phyloP scores from a whole-genome alignment of 2,797 vertebrate genomes.

The Poeciliopsis turneri region DNA sequence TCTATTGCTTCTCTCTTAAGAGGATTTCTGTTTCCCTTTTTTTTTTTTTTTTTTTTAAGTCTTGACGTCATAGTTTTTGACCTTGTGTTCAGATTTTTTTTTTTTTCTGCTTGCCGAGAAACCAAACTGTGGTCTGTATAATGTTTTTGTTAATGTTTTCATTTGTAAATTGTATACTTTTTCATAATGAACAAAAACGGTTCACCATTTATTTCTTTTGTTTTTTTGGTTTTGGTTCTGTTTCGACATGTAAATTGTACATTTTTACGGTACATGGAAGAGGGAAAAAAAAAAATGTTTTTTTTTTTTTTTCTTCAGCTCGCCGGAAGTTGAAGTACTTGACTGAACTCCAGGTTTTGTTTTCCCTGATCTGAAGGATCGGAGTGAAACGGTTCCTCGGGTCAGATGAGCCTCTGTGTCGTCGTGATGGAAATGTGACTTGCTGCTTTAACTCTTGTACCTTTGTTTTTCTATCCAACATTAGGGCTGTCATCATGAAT shows the following conservation, averaged over 20 bases:
- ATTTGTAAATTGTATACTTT: slow-evolving; percentile 80
- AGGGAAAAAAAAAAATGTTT: slow-evolving; percentile 23
- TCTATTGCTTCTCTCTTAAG: slow-evolving; percentile 66
- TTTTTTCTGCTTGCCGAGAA: slow-evolving; percentile 74
- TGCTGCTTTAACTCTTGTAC: slow-evolving; percentile 77
- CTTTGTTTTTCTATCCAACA: slow-evolving; percentile 69
- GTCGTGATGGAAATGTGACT: slow-evolving; percentile 79
- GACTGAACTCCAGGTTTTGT: slow-evolving; percentile 64
- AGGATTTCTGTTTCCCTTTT: slow-evolving; percentile 67
- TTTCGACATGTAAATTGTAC: slow-evolving; percentile 75
- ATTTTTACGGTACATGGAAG: slow-evolving; percentile 75
- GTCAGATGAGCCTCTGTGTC: slow-evolving; percentile 74
- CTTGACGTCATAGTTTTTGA: slow-evolving; percentile 68
- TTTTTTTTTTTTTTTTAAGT: slow-evolving; percentile 63
- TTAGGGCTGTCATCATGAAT: slow-evolving; percentile 74
- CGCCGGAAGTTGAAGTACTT: slow-evolving; percentile 73
- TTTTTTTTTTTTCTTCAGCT: slow-evolving; percentile 47
- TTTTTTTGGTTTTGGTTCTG: slow-evolving; percentile 21
- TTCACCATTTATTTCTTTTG: slow-evolving; percentile 50
- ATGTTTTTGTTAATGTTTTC: slow-evolving; percentile 69
- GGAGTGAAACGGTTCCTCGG: slow-evolving; percentile 60
- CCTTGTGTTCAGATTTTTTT: slow-evolving; percentile 70
- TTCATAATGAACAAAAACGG: slow-evolving; percentile 68
- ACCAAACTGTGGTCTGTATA: slow-evolving; percentile 83
- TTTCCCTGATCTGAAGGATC: slow-evolving; percentile 67